phyloP scores from a whole-genome alignment of 2,888 invertebrate genomes.

The Euzetes globulus region DNA sequence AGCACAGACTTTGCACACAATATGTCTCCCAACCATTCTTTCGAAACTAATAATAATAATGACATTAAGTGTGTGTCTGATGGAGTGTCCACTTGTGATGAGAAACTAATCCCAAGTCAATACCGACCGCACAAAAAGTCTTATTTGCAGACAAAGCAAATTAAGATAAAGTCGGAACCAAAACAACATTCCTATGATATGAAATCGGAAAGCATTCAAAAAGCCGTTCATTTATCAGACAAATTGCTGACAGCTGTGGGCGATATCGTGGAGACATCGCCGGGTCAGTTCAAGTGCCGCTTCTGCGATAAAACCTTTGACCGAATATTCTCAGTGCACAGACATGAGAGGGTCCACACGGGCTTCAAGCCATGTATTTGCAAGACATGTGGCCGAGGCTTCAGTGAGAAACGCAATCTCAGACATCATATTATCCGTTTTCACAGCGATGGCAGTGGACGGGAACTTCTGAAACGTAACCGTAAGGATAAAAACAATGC shows the following conservation, averaged over 20 bases:
- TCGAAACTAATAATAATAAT: background rate
- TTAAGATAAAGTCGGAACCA: slow-evolving; percentile 13
- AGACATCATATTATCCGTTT: slow-evolving; percentile 47
- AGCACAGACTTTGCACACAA: slow-evolving; percentile 20
- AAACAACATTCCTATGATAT: slow-evolving; percentile 27
- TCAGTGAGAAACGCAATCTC: slow-evolving; percentile 47
- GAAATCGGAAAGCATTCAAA: background rate
- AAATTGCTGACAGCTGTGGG: slow-evolving; percentile 33
- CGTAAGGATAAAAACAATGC: slow-evolving; percentile 38
- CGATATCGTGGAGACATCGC: slow-evolving; percentile 38
- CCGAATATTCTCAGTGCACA: slow-evolving; percentile 46
- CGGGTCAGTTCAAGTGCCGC: slow-evolving; percentile 43
- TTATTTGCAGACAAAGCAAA: background rate
- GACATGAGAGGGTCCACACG: slow-evolving; percentile 48
- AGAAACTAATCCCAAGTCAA: background rate
- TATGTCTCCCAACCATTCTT: slow-evolving; percentile 6
- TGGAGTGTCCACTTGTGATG: background rate
- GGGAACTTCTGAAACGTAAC: slow-evolving; percentile 39
- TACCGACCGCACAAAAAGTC: slow-evolving; percentile 15
- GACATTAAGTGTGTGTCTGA: background rate
- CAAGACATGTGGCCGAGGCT: slow-evolving; percentile 47
- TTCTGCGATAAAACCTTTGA: slow-evolving; percentile 48
- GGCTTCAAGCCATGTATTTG: slow-evolving; percentile 48
- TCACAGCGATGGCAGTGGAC: slow-evolving; percentile 44
- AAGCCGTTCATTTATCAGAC: slow-evolving; percentile 1